phyloP scores from a whole-genome alignment of 2,797 vertebrate genomes.

The Microtus agrestis region DNA sequence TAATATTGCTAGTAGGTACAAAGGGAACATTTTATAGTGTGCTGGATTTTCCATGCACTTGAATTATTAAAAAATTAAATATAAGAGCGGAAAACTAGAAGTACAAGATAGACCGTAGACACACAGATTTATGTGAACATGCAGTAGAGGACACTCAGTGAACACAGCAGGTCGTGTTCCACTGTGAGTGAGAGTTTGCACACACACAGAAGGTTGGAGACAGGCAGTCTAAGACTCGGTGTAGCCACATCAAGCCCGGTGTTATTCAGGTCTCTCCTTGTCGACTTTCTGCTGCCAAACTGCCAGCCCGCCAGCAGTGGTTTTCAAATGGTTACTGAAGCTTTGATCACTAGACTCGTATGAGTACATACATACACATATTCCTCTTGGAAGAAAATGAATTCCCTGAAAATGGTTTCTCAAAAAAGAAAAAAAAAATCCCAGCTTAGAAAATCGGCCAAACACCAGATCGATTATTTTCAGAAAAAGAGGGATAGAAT shows the following conservation, averaged over 20 bases:
- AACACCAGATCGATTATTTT: neutral
- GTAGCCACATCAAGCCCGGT: neutral
- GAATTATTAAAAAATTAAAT: conserved; percentile 12
- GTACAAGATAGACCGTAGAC: neutral
- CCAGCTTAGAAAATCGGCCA: neutral
- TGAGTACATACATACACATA: too few relatives aligned
- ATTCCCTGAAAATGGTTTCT: neutral
- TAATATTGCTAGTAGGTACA: neutral
- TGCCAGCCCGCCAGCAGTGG: neutral
- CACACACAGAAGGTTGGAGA: neutral
- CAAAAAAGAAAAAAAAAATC: neutral
- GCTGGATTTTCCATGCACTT: neutral
- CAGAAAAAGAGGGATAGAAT: neutral
- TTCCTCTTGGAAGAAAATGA: neutral
- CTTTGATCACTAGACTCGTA: neutral
- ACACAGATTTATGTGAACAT: neutral
- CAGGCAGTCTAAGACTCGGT: neutral
- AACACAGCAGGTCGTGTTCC: neutral
- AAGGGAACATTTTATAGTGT: neutral
- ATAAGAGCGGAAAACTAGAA: neutral
- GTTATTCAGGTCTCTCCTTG: neutral
- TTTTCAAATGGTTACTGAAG: neutral
- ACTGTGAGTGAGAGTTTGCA: neutral
- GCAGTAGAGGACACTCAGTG: neutral
- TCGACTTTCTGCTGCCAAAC: neutral